Evolutionary conservation across 1,140 invertebrate species (phyloP).

Genomic region (Apis laboriosa): DNA sequence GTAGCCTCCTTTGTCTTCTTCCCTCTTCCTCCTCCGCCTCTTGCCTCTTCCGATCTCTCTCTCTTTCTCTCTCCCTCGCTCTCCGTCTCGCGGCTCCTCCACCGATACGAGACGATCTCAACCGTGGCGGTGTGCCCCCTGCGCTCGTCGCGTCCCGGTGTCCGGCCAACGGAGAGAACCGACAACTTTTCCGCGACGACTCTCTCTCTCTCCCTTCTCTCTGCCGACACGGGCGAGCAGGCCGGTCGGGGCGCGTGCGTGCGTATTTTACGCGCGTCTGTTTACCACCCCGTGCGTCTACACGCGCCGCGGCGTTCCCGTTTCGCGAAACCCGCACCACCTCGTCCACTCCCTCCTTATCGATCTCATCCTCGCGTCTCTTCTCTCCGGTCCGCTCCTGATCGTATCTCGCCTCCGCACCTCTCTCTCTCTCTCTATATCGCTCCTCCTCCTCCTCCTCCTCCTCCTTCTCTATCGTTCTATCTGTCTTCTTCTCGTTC

Average conservation of each 20-base stretch:
- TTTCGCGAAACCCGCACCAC: conserved; percentile 48
- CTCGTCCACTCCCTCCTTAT: conserved; percentile 45
- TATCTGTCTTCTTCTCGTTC: background rate
- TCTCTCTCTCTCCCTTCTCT: background rate
- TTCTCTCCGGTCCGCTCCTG: conserved; percentile 32
- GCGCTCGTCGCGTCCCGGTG: background rate
- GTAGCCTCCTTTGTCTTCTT: background rate
- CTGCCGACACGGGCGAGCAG: background rate
- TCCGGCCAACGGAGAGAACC: background rate
- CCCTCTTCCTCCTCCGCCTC: background rate
- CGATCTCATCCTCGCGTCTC: conserved; percentile 57
- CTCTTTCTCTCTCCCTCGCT: conserved; percentile 4
- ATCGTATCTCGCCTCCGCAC: conserved; percentile 35
- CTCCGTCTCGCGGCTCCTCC: conserved; percentile 11
- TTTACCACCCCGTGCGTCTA: conserved; percentile 31
- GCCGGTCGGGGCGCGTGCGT: conserved; percentile 30
- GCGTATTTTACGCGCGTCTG: conserved; percentile 40
- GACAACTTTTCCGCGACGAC: background rate
- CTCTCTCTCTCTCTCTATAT: conserved; percentile 19
- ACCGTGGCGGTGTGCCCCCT: background rate
- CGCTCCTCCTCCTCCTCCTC: background rate
- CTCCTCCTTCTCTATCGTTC: background rate
- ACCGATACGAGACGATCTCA: background rate
- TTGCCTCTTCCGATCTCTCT: background rate
- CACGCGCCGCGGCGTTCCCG: conserved; percentile 41